phyloP scores from a whole-genome alignment of 2,797 vertebrate genomes.

The Coregonus ussuriensis region DNA sequence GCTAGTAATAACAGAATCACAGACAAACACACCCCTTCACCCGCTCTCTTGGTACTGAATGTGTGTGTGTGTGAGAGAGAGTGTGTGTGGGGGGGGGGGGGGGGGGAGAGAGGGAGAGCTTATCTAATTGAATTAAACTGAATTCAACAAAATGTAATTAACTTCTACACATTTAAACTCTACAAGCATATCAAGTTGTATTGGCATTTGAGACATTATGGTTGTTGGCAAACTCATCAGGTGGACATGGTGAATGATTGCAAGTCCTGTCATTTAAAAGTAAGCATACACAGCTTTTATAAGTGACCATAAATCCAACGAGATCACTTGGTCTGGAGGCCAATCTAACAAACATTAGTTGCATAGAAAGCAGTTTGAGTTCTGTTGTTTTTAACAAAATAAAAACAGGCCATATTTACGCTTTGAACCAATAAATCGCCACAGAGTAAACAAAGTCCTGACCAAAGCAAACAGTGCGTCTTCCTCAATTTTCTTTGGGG shows the following conservation, averaged over 20 bases:
- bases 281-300: too few species aligned
- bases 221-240: background rate
- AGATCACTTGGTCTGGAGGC: too few species aligned
- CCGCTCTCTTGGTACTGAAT: background rate
- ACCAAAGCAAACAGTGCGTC: background rate
- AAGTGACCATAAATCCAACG: background rate
- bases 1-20: background rate
- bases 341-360: too few species aligned
- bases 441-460: background rate
- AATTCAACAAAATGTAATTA: background rate
- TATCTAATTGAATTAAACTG: background rate
- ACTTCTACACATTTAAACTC: background rate
- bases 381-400: too few species aligned
- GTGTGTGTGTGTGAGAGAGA: background rate
- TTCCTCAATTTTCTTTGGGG: background rate
- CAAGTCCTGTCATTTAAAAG: background rate
- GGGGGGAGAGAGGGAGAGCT: background rate
- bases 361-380: too few species aligned
- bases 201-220: background rate
- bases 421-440: background rate
- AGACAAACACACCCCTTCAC: background rate
- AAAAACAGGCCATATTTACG: too few species aligned
- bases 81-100: background rate
- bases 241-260: constrained; percentile 3
- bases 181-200: background rate